phyloP scores from a whole-genome alignment of 2,797 vertebrate genomes.

The Sebastolobus alascanus region DNA sequence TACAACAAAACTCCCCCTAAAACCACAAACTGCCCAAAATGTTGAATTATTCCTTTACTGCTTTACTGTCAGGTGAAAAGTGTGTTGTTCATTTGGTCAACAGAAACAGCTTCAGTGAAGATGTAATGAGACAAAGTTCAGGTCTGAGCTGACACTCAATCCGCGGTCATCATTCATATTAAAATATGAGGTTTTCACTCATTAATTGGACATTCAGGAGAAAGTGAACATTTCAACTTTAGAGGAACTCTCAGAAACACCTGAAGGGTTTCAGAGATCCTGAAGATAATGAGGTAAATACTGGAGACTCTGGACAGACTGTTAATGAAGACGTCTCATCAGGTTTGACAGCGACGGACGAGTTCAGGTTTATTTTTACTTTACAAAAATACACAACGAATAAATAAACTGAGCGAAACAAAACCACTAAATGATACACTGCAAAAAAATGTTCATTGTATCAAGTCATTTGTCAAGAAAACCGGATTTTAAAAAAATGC shows the following conservation, averaged over 20 bases:
- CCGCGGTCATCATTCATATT: neutral
- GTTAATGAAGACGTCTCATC: neutral
- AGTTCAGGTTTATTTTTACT: neutral
- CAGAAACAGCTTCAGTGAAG: too few species aligned
- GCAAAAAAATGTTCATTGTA: neutral
- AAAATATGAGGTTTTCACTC: neutral
- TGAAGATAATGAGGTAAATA: neutral
- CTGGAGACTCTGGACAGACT: neutral
- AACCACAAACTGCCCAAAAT: neutral
- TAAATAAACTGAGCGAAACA: too few species aligned
- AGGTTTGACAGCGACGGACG: neutral
- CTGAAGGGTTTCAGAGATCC: neutral
- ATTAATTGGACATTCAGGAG: neutral
- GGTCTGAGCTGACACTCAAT: neutral
- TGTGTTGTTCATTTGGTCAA: too few species aligned
- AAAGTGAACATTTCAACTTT: neutral
- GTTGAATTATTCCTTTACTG: neutral
- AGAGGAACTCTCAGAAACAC: neutral
- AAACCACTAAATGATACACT: neutral
- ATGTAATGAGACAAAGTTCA: neutral
- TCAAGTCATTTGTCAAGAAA: neutral
- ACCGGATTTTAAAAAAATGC: neutral
- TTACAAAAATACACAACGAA: neutral
- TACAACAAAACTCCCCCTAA: neutral
- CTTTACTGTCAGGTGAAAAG: neutral